Conservation (phyloP, 2,888 invertebrate species). For the Melikaiella ostensackeni region DNA sequence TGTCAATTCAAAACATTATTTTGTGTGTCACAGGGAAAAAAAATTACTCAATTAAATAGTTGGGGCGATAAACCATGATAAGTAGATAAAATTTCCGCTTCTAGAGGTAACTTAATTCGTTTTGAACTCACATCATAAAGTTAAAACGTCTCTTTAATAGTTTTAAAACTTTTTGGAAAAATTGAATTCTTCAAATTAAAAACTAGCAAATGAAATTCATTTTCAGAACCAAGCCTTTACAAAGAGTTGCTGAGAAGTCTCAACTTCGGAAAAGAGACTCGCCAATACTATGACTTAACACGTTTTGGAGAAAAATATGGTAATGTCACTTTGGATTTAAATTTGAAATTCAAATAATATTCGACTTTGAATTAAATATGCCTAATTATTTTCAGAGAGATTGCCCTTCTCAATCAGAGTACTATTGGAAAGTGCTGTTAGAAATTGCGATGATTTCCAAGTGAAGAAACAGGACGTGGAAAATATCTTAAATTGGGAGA, state of each 20-base stretch:
- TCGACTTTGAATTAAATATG: slow-evolving; percentile 31
- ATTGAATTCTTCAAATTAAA: not conserved
- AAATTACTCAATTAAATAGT: not conserved
- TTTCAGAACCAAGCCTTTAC: slow-evolving; percentile 82
- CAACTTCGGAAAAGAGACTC: slow-evolving; percentile 81
- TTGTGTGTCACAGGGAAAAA: not conserved
- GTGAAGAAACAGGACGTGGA: slow-evolving; percentile 91
- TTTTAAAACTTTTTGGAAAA: not conserved
- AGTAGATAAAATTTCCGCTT: not conserved
- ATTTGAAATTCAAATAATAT: slow-evolving; percentile 16
- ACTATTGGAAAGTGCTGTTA: slow-evolving; percentile 95
- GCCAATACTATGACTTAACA: slow-evolving; percentile 88
- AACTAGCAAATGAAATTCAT: not conserved
- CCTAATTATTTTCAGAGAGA: slow-evolving; percentile 79
- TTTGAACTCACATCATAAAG: not conserved
- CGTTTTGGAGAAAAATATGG: slow-evolving; percentile 89
- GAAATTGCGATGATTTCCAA: slow-evolving; percentile 98
- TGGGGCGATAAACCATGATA: not conserved
- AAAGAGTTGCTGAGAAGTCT: slow-evolving; percentile 81
- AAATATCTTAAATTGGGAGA: slow-evolving; percentile 93
- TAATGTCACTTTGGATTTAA: slow-evolving; percentile 73
- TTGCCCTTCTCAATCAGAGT: slow-evolving; percentile 96
- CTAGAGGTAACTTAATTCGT: not conserved
- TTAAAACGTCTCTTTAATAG: not conserved
- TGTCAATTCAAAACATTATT: no score